These are phyloP conservation scores for Tubiluchus corallicola DNA, from an alignment of 2,888 invertebrate genomes.

Conservation along the genomic window DNA sequence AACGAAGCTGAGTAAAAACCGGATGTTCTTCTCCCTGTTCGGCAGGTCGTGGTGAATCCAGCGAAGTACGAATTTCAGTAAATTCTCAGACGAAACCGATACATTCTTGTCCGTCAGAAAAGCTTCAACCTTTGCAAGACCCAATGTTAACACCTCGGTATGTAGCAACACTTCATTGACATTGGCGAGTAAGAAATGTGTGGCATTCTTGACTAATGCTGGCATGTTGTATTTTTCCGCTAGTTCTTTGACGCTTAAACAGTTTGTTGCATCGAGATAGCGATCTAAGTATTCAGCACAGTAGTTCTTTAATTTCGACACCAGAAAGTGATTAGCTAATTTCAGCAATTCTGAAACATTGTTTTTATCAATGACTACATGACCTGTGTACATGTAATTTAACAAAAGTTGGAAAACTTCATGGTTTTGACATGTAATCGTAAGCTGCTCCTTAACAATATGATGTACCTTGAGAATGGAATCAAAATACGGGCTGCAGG, in stretches of 20 bases:
- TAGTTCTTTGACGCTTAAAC: slow-evolving; percentile 40
- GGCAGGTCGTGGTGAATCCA: slow-evolving; percentile 36
- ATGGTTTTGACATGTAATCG: slow-evolving; percentile 38
- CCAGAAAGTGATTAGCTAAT: slow-evolving; percentile 42
- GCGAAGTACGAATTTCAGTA: slow-evolving; percentile 34
- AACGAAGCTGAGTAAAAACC: slow-evolving; percentile 32
- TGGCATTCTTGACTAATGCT: slow-evolving; percentile 37
- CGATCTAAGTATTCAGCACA: slow-evolving; percentile 44
- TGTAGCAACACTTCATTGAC: slow-evolving; percentile 36
- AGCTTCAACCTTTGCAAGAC: slow-evolving; percentile 32
- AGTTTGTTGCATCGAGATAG: slow-evolving; percentile 41
- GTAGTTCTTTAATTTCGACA: slow-evolving; percentile 38
- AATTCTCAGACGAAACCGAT: slow-evolving; percentile 23
- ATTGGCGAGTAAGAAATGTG: slow-evolving; percentile 36
- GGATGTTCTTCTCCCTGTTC: slow-evolving; percentile 37
- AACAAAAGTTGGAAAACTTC: slow-evolving; percentile 39
- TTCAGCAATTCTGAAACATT: slow-evolving; percentile 42
- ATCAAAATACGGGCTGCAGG: slow-evolving; percentile 44
- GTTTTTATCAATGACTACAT: slow-evolving; percentile 38
- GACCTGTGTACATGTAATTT: slow-evolving; percentile 46
- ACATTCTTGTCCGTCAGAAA: slow-evolving; percentile 37
- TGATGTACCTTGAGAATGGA: slow-evolving; percentile 34
- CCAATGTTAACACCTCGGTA: slow-evolving; percentile 35
- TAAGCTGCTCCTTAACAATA: slow-evolving; percentile 27
- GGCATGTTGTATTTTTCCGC: slow-evolving; percentile 40